These are phyloP conservation scores for Tilapia sparmanii DNA, from an alignment of 2,113 vertebrate species.

Conservation along the genomic window DNA sequence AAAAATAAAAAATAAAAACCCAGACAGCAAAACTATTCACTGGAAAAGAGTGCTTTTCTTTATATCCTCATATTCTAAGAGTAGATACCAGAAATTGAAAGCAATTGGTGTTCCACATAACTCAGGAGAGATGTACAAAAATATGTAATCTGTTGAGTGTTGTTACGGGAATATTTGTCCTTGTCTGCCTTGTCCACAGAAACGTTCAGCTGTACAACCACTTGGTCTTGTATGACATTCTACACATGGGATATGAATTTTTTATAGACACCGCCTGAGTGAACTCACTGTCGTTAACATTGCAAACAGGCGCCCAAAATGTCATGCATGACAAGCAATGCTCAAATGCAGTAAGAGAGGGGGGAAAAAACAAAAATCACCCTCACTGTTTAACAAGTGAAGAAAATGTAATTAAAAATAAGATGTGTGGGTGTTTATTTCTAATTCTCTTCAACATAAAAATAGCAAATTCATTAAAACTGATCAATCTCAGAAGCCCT, in stretches of 20 bases:
- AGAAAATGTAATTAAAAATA: background rate
- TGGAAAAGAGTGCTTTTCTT: background rate
- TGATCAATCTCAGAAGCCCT: background rate
- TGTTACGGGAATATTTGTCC: background rate
- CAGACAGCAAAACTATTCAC: background rate
- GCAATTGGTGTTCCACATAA: background rate
- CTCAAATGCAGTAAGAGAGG: background rate
- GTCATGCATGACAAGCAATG: background rate
- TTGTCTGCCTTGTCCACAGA: background rate
- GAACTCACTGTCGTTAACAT: constrained; percentile 38
- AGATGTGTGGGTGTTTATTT: background rate
- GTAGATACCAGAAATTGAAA: background rate
- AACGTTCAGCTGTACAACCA: background rate
- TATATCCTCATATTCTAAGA: background rate
- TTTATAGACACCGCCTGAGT: constrained; percentile 22
- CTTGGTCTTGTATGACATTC: background rate
- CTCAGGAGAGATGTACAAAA: background rate
- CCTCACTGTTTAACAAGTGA: background rate
- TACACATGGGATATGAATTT: constrained; percentile 24
- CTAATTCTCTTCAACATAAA: background rate
- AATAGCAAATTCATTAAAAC: background rate
- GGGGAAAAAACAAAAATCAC: background rate
- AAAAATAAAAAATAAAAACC: background rate
- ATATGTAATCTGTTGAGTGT: background rate
- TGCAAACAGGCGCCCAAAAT: background rate